Percentiles rank a stretch among this genome's conserved stretches.
Evolutionary conservation across 2,797 vertebrate genomes (phyloP).

Genomic region (Galago senegalensis): DNA sequence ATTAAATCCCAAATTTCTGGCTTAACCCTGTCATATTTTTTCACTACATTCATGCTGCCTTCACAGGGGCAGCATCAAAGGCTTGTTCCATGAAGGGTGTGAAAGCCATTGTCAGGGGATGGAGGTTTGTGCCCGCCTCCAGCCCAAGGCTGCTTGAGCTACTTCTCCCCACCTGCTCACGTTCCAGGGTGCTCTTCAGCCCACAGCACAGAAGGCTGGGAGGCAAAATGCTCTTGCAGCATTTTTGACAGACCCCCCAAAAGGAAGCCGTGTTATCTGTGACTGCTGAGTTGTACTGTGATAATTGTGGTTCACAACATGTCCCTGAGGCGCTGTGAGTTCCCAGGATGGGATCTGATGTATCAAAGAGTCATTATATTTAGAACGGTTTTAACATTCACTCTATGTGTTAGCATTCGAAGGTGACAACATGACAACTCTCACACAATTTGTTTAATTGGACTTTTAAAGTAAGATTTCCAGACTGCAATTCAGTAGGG

Average conservation of each 20-base stretch:
- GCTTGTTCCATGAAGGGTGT: not conserved
- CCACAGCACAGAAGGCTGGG: not conserved
- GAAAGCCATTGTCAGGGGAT: not conserved
- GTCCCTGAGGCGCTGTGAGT: constrained; percentile 39
- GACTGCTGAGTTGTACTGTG: constrained; percentile 42
- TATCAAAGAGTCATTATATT: constrained; percentile 21
- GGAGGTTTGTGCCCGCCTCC: not conserved
- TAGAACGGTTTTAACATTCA: constrained; percentile 34
- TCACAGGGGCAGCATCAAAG: not conserved
- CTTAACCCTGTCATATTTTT: not conserved
- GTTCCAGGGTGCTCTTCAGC: not conserved
- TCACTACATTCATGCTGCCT: not conserved
- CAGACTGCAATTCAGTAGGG: constrained; percentile 38
- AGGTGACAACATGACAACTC: constrained; percentile 21
- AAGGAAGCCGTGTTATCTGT: constrained; percentile 52
- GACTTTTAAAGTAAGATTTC: constrained; percentile 55
- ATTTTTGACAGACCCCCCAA: constrained; percentile 38
- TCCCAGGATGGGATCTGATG: constrained; percentile 8
- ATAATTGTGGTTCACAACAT: constrained; percentile 7
- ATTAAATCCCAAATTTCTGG: constrained; percentile 8
- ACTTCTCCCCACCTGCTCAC: not conserved
- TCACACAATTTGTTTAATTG: constrained; percentile 54
- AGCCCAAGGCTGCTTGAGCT: not conserved
- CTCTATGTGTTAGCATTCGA: not conserved
- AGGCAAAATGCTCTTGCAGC: constrained; percentile 34